phyloP scores from a whole-genome alignment of 1,140 invertebrate species.

The Aphelenchoides avenae region DNA sequence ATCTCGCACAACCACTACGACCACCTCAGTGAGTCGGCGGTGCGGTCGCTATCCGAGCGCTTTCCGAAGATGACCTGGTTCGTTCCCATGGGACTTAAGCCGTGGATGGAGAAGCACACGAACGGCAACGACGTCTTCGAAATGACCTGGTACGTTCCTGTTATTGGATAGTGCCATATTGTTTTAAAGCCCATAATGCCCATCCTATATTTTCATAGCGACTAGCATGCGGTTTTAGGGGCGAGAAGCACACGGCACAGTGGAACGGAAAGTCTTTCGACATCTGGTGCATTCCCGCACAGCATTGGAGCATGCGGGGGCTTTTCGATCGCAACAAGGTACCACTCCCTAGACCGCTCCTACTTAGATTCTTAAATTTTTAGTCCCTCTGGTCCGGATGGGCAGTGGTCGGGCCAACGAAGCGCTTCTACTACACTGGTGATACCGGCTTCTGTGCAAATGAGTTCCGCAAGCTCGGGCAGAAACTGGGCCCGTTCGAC shows the following conservation, averaged over 20 bases:
- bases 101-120: constrained; percentile 12
- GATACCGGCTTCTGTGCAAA: constrained; percentile 46
- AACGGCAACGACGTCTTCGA: constrained; percentile 23
- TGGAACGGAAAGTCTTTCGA: neutral
- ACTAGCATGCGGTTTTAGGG: no score
- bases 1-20: constrained; percentile 49
- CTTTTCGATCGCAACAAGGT: constrained; percentile 39
- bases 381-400: constrained; percentile 41
- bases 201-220: no score
- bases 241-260: constrained; percentile 18
- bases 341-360: no score
- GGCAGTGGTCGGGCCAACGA: constrained; percentile 29
- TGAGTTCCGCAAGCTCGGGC: constrained; percentile 39
- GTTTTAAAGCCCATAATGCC: no score
- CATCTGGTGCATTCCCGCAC: constrained; percentile 38
- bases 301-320: constrained; percentile 41
- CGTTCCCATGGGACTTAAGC: constrained; percentile 33
- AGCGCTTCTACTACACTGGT: constrained; percentile 41
- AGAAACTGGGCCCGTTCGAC: constrained; percentile 36
- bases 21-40: constrained; percentile 37
- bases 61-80: constrained; percentile 43
- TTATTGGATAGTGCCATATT: constrained; percentile 11
- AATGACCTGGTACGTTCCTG: constrained; percentile 20
- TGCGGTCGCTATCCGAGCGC: constrained; percentile 18
- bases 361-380: constrained; percentile 15